Percentiles rank a stretch among this genome's conserved stretches.
phyloP scores from a whole-genome alignment of 2,113 vertebrate species.

The Balaeniceps rex region DNA sequence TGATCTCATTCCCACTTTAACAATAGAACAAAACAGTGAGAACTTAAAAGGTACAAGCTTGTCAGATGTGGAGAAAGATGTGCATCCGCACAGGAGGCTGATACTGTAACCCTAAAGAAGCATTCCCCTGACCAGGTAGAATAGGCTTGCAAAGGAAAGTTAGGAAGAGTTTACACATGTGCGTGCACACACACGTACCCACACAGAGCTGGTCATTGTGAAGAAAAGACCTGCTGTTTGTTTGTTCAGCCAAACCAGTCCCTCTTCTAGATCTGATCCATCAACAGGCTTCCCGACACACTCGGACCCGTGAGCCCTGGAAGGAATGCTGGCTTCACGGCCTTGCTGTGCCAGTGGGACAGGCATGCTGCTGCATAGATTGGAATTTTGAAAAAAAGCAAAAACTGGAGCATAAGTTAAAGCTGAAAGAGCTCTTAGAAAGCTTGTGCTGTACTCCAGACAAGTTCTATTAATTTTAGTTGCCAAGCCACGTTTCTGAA shows the following conservation, averaged over 20 bases:
- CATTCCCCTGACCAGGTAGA: neutral
- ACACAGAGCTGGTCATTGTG: neutral
- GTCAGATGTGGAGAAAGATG: neutral
- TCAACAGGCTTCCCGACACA: neutral
- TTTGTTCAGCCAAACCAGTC: neutral
- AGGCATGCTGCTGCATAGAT: neutral
- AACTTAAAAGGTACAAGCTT: neutral
- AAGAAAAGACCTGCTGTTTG: neutral
- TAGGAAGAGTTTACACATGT: neutral
- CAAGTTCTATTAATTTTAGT: slow-evolving; percentile 37
- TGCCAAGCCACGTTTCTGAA: slow-evolving; percentile 34
- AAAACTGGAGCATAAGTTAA: neutral
- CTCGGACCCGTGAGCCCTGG: neutral
- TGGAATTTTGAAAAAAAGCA: neutral
- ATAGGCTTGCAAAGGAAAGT: neutral
- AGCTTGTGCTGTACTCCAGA: slow-evolving; percentile 1
- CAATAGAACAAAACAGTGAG: neutral
- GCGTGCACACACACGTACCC: neutral
- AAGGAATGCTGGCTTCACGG: neutral
- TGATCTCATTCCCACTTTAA: neutral
- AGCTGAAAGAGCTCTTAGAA: slow-evolving; percentile 48
- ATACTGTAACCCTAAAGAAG: neutral
- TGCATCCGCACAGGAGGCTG: neutral
- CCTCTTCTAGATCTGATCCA: neutral
- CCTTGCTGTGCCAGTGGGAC: neutral